Evolutionary conservation across 2,797 vertebrate species (phyloP).

Genomic region (Neopelma chrysocephalum): DNA sequence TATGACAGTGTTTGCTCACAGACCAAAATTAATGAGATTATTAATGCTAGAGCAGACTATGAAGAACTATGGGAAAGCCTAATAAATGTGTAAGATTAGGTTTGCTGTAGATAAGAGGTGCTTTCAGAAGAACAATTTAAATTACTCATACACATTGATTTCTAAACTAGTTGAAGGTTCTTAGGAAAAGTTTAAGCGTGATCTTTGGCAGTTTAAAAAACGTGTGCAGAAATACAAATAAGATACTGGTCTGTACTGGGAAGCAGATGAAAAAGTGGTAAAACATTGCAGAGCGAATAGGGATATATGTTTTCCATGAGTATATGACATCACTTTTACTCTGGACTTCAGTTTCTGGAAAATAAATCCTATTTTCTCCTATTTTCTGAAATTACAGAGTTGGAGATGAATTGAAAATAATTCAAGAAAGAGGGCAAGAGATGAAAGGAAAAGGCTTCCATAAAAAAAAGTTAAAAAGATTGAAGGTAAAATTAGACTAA

Average conservation of each 20-base stretch:
- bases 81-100: neutral
- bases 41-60: neutral
- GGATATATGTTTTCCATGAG: neutral
- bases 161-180: neutral
- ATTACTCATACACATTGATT: neutral
- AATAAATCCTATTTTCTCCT: neutral
- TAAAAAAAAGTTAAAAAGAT: neutral
- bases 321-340: neutral
- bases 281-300: neutral
- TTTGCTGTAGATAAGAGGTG: neutral
- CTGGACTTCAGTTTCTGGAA: neutral
- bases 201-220: neutral
- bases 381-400: neutral
- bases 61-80: neutral
- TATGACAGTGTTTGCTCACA: neutral
- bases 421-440: neutral
- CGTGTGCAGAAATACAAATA: neutral
- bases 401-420: neutral
- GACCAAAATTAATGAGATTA: neutral
- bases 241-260: neutral
- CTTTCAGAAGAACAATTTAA: neutral
- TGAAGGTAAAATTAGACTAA: neutral
- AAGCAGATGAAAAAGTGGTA: neutral
- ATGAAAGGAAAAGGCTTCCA: neutral
- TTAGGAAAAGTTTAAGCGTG: neutral